Evolutionary conservation across 1,140 invertebrate genomes (phyloP).

Genomic region (Sinonovacula constricta): DNA sequence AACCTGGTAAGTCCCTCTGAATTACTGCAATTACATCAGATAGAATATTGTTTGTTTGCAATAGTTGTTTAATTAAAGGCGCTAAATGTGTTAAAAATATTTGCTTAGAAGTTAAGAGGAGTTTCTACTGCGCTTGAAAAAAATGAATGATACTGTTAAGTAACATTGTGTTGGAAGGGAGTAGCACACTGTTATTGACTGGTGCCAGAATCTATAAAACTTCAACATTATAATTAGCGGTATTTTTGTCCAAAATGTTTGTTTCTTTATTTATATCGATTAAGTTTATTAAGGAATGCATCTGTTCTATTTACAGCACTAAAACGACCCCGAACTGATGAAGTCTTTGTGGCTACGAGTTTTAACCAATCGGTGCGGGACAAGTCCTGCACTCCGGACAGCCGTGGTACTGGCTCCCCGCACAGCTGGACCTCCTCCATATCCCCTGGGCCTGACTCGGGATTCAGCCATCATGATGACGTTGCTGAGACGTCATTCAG

Average conservation of each 20-base stretch:
- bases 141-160: too few relatives aligned
- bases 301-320: slow-evolving; percentile 42
- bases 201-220: neutral
- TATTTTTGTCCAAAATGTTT: neutral
- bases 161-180: neutral
- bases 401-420: slow-evolving; percentile 20
- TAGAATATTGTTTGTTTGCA: neutral
- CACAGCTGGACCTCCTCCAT: slow-evolving; percentile 33
- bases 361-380: slow-evolving; percentile 25
- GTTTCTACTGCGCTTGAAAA: too few relatives aligned
- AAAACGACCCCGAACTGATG: slow-evolving; percentile 49
- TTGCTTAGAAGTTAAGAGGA: neutral
- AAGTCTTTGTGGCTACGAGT: slow-evolving; percentile 4
- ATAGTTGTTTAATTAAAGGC: neutral
- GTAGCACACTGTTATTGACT: neutral
- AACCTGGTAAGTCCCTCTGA: slow-evolving; percentile 52
- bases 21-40: neutral
- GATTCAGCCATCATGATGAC: neutral
- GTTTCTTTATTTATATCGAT: neutral
- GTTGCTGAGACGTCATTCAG: slow-evolving; percentile 3
- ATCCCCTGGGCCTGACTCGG: slow-evolving; percentile 22
- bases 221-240: neutral
- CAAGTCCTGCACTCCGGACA: slow-evolving; percentile 2
- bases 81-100: neutral
- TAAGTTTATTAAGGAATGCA: neutral